These are phyloP conservation scores for Coturnix japonica DNA, from an alignment of 2,113 vertebrate genomes.

Conservation along the genomic window DNA sequence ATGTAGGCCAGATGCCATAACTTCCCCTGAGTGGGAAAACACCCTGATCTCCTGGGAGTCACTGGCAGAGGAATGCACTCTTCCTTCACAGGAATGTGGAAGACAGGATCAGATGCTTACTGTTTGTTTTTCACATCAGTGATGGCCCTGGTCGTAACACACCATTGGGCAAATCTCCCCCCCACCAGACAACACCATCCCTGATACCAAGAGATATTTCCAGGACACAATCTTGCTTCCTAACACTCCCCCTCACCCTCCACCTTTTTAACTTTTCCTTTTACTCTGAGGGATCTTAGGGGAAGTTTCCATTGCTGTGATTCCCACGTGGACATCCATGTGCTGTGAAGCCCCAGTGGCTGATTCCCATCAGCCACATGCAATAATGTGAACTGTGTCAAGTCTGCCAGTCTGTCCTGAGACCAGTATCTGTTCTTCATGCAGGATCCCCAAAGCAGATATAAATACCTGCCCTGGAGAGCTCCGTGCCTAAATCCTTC, in stretches of 20 bases:
- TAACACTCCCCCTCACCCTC: too few species aligned
- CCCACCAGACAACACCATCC: neutral
- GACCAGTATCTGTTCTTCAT: neutral
- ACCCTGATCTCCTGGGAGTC: neutral
- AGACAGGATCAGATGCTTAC: neutral
- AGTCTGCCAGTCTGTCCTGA: neutral
- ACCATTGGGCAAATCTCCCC: neutral
- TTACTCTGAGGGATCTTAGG: neutral
- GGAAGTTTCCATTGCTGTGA: neutral
- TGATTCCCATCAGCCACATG: neutral
- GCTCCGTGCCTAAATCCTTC: fast-evolving
- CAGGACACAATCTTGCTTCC: neutral
- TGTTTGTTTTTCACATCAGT: neutral
- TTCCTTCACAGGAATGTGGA: neutral
- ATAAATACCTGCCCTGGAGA: neutral
- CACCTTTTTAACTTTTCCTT: too few species aligned
- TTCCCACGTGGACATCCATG: neutral
- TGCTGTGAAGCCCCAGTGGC: neutral
- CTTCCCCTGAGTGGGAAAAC: neutral
- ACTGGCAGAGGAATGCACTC: neutral
- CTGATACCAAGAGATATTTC: neutral
- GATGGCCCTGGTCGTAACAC: neutral
- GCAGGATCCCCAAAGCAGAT: neutral
- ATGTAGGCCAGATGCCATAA: neutral
- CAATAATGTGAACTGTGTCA: neutral